Conservation (phyloP, 2,888 invertebrate species). For the Isoperla grammatica region DNA sequence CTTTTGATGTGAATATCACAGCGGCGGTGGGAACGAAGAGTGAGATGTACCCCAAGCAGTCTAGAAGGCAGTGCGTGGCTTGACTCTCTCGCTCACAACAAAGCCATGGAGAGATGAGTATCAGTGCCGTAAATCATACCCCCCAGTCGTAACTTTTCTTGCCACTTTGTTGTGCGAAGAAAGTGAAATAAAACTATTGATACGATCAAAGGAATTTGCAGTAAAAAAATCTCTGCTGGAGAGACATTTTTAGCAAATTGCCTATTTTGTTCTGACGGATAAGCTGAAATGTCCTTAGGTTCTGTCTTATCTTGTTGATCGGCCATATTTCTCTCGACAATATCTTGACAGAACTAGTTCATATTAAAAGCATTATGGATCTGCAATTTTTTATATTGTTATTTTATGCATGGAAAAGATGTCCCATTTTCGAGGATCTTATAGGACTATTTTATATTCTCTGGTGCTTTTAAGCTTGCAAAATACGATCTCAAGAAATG, state of each 20-base stretch:
- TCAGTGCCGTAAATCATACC: constrained; percentile 8
- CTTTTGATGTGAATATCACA: too few species aligned
- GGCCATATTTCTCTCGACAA: constrained; percentile 6
- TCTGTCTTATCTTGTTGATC: constrained; percentile 7
- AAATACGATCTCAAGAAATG: constrained; percentile 5
- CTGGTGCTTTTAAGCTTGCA: not conserved
- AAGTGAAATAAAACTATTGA: constrained; percentile 17
- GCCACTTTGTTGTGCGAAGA: constrained; percentile 14
- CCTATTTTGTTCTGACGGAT: constrained; percentile 5
- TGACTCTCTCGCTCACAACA: too few species aligned
- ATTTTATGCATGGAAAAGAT: constrained; percentile 25
- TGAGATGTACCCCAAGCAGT: too few species aligned
- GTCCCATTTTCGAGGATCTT: constrained; percentile 2
- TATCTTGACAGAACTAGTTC: constrained; percentile 10
- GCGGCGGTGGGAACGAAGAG: too few species aligned
- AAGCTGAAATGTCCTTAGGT: not conserved
- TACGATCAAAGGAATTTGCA: constrained; percentile 12
- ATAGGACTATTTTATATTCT: constrained; percentile 11
- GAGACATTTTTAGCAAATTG: constrained; percentile 11
- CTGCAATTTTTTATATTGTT: constrained; percentile 21
- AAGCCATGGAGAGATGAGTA: not conserved
- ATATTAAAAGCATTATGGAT: constrained; percentile 17
- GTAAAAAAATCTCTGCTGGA: not conserved
- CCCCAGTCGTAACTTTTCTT: constrained; percentile 3
- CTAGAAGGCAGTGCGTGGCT: too few species aligned